Evolutionary conservation across 2,888 invertebrate genomes (phyloP), one percentile per base, ranked within the genome.

Genomic region (Gandaritis pyraliata): DNA sequence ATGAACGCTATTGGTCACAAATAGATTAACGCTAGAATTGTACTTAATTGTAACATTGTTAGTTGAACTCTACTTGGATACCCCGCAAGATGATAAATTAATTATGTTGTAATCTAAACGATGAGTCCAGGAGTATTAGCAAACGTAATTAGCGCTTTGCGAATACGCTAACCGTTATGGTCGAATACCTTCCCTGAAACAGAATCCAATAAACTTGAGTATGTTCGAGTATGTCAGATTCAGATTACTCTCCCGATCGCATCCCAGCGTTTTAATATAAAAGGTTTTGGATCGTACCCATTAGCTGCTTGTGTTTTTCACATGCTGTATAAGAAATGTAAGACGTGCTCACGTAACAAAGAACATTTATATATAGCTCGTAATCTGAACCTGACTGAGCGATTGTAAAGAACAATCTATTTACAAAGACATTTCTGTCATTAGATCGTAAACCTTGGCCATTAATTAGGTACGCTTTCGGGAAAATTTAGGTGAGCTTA

Each of bases 1-100:
- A 82, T 82, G 80, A 83, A 86, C 83, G 84, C 86, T 77, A 80
- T 89, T 88, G 87, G 88, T 88, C 87, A 79, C 73, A 78, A 71
- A 72, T 81, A 75, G 69, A 71, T 69, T 72, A 68, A 81, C 74
- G 61, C 77, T 81, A 78, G 71, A 77, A 76, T 71, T 72, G 64
- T 74, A 73, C 58, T 51, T 53, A 51, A 46, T 51, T 41, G 51
- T 51, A 51, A 55, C 43, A 47, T 47, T 47, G 51, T n/a, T 49
- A 54, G n/a, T 46, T 50, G 46, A 46, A 50, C 41, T 54, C 36
- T 58, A 55, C 36, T 41, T 18, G 50, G 18, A 16, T 33, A 6
- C 33, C 8, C 33, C 33, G 4, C 33, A 33, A 6, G 33, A 33
- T 49, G 49, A 53, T 30, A 15, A 33, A 7, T 13, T 41, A 7